A percentile compares a stretch with the other conserved stretches of the same genome.
Evolutionary conservation across 1,140 invertebrate genomes (phyloP).

Genomic region (Cepaea nemoralis): DNA sequence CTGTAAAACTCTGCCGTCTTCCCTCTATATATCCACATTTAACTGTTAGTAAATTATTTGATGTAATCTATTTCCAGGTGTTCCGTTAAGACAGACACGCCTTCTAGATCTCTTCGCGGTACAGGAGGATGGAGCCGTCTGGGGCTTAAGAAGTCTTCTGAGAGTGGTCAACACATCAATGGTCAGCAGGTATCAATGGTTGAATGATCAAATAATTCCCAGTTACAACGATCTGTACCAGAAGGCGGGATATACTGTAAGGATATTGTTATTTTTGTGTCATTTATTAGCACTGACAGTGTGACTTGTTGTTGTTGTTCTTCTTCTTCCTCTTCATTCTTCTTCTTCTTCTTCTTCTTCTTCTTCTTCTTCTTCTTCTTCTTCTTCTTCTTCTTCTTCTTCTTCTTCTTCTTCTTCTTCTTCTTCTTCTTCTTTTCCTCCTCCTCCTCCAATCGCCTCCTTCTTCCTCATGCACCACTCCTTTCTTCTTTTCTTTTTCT

Average conservation of each 20-base stretch:
- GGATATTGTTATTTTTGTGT: conserved; percentile 33
- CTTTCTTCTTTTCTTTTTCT: too few species aligned
- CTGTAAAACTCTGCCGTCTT: too few species aligned
- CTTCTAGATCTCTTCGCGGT: conserved; percentile 58
- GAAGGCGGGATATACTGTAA: conserved; percentile 60
- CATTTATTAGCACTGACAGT: too few species aligned
- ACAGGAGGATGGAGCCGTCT: conserved; percentile 52
- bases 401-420: too few species aligned
- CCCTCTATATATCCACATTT: too few species aligned
- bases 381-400: too few species aligned
- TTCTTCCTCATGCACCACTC: too few species aligned
- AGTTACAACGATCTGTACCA: conserved; percentile 51
- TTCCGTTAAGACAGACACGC: conserved; percentile 54
- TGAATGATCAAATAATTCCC: conserved; percentile 64
- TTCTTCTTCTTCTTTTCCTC: too few species aligned
- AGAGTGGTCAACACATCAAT: conserved; percentile 50
- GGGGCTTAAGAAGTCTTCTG: conserved; percentile 61
- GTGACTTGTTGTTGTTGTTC: neutral
- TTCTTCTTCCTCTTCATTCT: neutral
- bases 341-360: neutral
- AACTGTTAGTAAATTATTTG: too few species aligned
- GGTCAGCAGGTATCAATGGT: conserved; percentile 61
- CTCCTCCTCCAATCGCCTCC: too few species aligned
- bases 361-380: too few species aligned
- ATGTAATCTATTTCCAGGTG: conserved; percentile 53